Evolutionary conservation across 1,140 invertebrate species (phyloP).

Genomic region (Nymphalis io): DNA sequence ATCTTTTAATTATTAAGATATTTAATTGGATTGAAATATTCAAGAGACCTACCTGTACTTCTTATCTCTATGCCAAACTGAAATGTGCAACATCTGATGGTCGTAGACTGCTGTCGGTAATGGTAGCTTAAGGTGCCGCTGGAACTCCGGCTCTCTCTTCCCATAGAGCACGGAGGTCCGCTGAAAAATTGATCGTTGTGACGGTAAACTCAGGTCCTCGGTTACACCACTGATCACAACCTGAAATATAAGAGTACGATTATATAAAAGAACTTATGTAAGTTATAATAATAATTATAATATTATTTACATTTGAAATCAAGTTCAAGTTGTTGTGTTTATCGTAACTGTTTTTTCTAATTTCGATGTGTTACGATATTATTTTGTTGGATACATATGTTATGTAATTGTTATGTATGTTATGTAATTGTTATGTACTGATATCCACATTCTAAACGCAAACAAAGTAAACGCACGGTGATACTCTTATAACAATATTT

Average conservation of each 20-base stretch:
- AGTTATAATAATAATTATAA: too few species aligned
- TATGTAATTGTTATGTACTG: too few species aligned
- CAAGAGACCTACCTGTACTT: conserved; percentile 67
- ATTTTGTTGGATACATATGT: too few species aligned
- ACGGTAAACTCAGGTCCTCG: conserved; percentile 60
- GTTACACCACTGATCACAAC: conserved; percentile 69
- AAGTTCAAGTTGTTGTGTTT: too few species aligned
- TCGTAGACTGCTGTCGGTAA: conserved; percentile 66
- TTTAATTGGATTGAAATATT: neutral
- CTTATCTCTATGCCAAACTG: conserved; percentile 75
- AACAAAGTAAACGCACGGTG: too few species aligned
- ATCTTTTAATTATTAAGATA: too few species aligned
- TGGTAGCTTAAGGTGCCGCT: conserved; percentile 68
- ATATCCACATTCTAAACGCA: too few species aligned
- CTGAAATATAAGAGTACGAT: conserved; percentile 37
- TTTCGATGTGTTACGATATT: too few species aligned
- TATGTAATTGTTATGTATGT: too few species aligned
- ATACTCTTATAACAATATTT: too few species aligned
- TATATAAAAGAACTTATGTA: neutral
- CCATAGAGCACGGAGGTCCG: conserved; percentile 74
- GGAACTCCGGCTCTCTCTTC: conserved; percentile 72
- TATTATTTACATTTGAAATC: too few species aligned
- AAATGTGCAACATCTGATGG: conserved; percentile 69
- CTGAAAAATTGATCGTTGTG: conserved; percentile 74
- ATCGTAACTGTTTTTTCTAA: too few species aligned